Conservation (phyloP, 2,888 invertebrate species). For the Spisula solida region DNA sequence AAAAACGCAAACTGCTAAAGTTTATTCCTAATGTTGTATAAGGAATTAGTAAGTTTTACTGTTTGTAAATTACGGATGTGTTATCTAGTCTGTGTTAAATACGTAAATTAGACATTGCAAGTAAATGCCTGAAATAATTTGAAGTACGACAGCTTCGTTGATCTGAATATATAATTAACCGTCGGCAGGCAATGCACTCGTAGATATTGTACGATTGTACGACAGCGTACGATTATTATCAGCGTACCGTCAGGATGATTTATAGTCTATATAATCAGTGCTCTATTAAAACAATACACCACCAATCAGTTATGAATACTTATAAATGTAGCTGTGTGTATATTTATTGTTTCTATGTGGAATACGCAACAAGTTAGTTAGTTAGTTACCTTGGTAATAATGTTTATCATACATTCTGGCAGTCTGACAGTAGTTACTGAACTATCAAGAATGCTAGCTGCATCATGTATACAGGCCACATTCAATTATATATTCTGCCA, state of each 20-base stretch:
- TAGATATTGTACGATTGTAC: too few relatives aligned
- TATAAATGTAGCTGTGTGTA: not conserved
- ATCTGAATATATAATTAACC: too few relatives aligned
- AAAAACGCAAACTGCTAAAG: too few relatives aligned
- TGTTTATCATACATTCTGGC: conserved; percentile 35
- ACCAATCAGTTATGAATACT: not conserved
- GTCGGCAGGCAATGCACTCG: too few relatives aligned
- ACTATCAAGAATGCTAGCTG: conserved; percentile 29
- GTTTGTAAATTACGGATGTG: too few relatives aligned
- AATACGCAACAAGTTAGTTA: not conserved
- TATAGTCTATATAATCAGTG: not conserved
- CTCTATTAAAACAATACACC: conserved; percentile 14
- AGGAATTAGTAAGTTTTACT: too few relatives aligned
- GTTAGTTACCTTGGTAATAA: conserved; percentile 42
- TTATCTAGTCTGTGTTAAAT: too few relatives aligned
- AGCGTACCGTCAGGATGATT: not conserved
- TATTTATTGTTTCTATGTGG: conserved; percentile 12
- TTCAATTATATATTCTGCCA: not conserved
- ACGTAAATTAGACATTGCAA: too few relatives aligned
- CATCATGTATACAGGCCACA: not conserved
- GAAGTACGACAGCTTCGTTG: too few relatives aligned
- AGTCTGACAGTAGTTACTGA: conserved; percentile 28
- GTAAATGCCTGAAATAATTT: too few relatives aligned
- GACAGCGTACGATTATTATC: too few relatives aligned
- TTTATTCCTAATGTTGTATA: too few relatives aligned